Conservation (phyloP, 2,888 invertebrate species). For the Ceraclea dissimilis region DNA sequence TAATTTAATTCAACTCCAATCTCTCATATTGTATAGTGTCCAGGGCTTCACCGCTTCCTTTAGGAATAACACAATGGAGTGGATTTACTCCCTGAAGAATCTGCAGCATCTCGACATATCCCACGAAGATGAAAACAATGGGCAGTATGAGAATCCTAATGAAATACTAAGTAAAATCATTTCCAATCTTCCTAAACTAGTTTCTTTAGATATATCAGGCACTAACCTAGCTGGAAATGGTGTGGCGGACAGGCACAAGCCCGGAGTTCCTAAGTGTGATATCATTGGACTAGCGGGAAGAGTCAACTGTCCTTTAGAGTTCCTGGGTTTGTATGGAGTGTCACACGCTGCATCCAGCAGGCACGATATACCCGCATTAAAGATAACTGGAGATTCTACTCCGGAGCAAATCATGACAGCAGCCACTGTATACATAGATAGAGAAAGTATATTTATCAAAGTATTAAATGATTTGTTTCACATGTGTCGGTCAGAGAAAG, state of each 20-base stretch:
- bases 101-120: conserved; percentile 79
- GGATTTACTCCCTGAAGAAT: conserved; percentile 50
- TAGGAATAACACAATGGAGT: conserved; percentile 31
- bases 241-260: conserved; percentile 66
- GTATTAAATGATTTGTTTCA: conserved; percentile 90
- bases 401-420: conserved; percentile 86
- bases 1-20: conserved; percentile 59
- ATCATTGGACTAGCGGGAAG: conserved; percentile 81
- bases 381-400: conserved; percentile 83
- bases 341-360: conserved; percentile 83
- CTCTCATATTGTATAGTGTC: conserved; percentile 77
- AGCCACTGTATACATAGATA: conserved; percentile 73
- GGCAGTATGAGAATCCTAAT: conserved; percentile 69
- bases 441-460: conserved; percentile 71
- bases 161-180: conserved; percentile 64
- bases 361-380: conserved; percentile 83
- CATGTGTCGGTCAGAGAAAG: conserved; percentile 72
- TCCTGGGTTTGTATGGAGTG: conserved; percentile 87
- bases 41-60: conserved; percentile 56
- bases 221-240: conserved; percentile 90
- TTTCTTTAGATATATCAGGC: conserved; percentile 88
- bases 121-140: conserved; percentile 61
- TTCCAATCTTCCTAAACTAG: conserved; percentile 62
- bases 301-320: conserved; percentile 71
- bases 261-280: conserved; percentile 74